phyloP scores from a whole-genome alignment of 2,888 invertebrate species.

The Parthenolecanium corni region DNA sequence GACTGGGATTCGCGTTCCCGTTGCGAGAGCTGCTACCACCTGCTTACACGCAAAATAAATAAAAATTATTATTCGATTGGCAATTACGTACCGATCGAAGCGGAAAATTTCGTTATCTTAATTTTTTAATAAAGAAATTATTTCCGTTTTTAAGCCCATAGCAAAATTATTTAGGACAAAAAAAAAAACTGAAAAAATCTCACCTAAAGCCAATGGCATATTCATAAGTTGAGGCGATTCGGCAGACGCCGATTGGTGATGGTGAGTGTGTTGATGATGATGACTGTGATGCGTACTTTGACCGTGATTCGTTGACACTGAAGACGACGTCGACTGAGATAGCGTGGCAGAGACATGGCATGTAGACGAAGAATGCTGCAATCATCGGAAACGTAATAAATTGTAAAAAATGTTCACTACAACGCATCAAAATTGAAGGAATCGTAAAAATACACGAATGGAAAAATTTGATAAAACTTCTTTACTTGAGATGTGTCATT shows the following conservation, averaged over 20 bases:
- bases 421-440: not conserved
- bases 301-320: slow-evolving; percentile 42
- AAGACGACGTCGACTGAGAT: slow-evolving; percentile 42
- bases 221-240: slow-evolving; percentile 23
- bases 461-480: no score
- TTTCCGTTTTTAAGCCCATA: no score
- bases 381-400: not conserved
- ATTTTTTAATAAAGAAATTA: no score
- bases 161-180: no score
- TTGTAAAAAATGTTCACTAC: not conserved
- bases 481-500: no score
- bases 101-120: no score
- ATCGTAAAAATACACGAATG: no score
- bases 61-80: no score
- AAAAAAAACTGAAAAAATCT: not conserved
- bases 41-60: not conserved
- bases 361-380: slow-evolving; percentile 30
- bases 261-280: slow-evolving; percentile 49
- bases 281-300: slow-evolving; percentile 48
- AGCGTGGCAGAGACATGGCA: slow-evolving; percentile 45
- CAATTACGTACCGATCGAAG: no score
- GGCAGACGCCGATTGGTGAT: slow-evolving; percentile 32
- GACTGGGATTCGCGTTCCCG: not conserved
- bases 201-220: slow-evolving; percentile 24
- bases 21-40: not conserved